Evolutionary conservation across 1,140 invertebrate genomes (phyloP).

Genomic region (Ericerus pela): DNA sequence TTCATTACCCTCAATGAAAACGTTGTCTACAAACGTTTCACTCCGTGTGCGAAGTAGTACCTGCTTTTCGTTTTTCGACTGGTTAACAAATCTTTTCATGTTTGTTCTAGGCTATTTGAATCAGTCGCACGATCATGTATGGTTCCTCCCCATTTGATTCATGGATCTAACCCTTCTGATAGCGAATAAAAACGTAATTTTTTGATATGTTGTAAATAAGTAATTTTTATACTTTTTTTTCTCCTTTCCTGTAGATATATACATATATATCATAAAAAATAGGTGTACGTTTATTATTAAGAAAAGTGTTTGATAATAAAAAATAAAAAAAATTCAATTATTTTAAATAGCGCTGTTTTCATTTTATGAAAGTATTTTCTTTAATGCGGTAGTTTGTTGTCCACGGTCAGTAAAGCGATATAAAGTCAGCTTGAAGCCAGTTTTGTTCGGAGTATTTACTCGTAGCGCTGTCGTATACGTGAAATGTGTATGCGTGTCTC

Average conservation of each 20-base stretch:
- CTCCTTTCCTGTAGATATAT: no score
- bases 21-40: background rate
- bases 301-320: no score
- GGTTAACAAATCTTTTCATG: slow-evolving; percentile 18
- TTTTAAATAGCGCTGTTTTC: no score
- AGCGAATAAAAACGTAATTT: no score
- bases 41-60: background rate
- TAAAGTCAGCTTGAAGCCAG: slow-evolving; percentile 64
- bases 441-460: slow-evolving; percentile 66
- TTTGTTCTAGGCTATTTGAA: slow-evolving; percentile 62
- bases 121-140: slow-evolving; percentile 87
- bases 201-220: no score
- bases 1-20: background rate
- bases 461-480: slow-evolving; percentile 67
- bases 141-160: slow-evolving; percentile 36
- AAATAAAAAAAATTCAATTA: no score
- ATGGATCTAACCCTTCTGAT: background rate
- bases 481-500: slow-evolving; percentile 91
- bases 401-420: slow-evolving; percentile 44
- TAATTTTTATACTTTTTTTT: no score
- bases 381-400: no score
- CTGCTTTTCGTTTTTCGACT: background rate
- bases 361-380: no score
- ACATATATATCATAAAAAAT: no score
- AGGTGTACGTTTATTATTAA: no score